Evolutionary conservation across 2,797 vertebrate species (phyloP).

Genomic region (Brachyalestes nurse): DNA sequence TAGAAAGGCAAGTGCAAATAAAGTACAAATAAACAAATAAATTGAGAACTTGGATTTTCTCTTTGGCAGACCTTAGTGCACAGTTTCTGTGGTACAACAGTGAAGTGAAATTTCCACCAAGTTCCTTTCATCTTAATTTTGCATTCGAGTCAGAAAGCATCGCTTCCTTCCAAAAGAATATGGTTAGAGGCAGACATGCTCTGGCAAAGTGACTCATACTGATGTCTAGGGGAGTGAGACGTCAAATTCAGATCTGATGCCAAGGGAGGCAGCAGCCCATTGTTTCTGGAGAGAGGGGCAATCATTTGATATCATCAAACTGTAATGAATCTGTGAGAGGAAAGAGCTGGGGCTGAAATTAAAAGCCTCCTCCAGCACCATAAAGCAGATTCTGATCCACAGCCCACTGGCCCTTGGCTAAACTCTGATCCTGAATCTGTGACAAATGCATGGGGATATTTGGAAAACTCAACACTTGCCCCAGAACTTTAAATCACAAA

Average conservation of each 20-base stretch:
- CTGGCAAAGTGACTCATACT: conserved; percentile 55
- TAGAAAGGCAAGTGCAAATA: not conserved
- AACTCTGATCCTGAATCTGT: conserved; percentile 34
- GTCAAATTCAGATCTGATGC: conserved; percentile 59
- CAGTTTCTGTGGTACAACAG: conserved; percentile 11
- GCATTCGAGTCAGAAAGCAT: conserved; percentile 40
- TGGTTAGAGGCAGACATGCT: conserved; percentile 51
- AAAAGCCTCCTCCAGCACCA: conserved; percentile 51
- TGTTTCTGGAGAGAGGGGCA: conserved; percentile 70
- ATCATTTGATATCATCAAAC: conserved; percentile 77
- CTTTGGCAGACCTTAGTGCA: not conserved
- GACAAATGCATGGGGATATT: conserved; percentile 44
- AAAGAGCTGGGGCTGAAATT: conserved; percentile 47
- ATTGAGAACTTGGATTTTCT: not conserved
- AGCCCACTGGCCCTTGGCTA: conserved; percentile 31
- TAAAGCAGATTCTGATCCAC: conserved; percentile 42
- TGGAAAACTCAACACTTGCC: conserved; percentile 30
- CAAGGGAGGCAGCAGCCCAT: conserved; percentile 60
- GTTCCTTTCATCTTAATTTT: conserved; percentile 43
- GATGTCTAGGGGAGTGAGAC: conserved; percentile 48
- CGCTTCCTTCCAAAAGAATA: conserved; percentile 43
- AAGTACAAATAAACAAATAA: conserved; percentile 13
- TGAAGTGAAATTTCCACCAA: conserved; percentile 24
- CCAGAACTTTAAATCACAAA: conserved; percentile 16
- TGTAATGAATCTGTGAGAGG: conserved; percentile 70